Evolutionary conservation across 23 tunicate genomes (phyloP).

Genomic region (Oikopleura vanhoeffeni): DNA sequence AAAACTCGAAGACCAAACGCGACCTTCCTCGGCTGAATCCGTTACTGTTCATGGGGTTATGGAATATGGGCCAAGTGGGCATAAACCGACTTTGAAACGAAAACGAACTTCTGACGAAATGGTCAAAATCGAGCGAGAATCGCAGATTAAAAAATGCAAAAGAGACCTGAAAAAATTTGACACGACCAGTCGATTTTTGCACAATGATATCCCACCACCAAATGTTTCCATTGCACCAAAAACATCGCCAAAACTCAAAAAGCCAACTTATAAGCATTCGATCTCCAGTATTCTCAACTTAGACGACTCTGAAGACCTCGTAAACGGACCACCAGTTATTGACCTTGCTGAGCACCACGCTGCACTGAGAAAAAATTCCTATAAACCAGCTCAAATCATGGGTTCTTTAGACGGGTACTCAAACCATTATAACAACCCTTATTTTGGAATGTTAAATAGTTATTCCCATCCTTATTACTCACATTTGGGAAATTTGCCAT

Average conservation of each 20-base stretch:
- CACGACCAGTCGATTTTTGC: neutral
- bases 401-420: neutral
- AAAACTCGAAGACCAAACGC: neutral
- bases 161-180: neutral
- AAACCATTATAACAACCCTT: neutral
- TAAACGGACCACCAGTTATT: neutral
- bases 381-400: neutral
- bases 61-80: neutral
- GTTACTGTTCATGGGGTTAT: neutral
- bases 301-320: neutral
- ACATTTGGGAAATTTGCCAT: neutral
- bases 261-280: neutral
- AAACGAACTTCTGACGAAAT: neutral
- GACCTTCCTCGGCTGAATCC: neutral
- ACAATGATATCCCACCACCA: neutral
- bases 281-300: neutral
- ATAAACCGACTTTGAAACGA: neutral
- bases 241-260: neutral
- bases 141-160: neutral
- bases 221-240: neutral
- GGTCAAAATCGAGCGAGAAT: neutral
- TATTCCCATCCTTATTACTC: neutral
- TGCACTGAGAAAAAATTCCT: too few species aligned
- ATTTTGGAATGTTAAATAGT: neutral
- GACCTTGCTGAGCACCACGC: neutral